These are phyloP conservation scores for Thymelicus acteon DNA, from an alignment of 2,888 invertebrate species.

Conservation along the genomic window DNA sequence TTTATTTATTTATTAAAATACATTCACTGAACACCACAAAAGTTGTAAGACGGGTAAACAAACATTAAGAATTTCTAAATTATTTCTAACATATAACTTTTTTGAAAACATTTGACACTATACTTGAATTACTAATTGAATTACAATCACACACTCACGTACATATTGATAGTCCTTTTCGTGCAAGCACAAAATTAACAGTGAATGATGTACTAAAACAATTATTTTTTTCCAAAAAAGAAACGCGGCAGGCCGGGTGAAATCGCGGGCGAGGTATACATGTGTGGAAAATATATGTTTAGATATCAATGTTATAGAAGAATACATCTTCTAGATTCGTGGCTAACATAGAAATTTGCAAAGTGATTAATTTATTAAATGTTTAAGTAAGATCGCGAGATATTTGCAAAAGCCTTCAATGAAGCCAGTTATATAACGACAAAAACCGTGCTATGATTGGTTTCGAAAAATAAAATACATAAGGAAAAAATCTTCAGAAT, in stretches of 20 bases:
- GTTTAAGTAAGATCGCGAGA: constrained; percentile 27
- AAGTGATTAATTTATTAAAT: constrained; percentile 68
- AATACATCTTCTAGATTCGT: constrained; percentile 66
- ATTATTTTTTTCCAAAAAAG: constrained; percentile 85
- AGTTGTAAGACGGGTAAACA: background rate
- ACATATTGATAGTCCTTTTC: constrained; percentile 47
- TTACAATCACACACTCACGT: constrained; percentile 38
- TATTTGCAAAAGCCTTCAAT: constrained; percentile 21
- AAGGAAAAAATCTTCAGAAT: constrained; percentile 17
- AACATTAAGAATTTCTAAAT: background rate
- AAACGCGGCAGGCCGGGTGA: constrained; percentile 92
- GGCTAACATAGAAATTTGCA: constrained; percentile 80
- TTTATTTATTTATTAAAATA: background rate
- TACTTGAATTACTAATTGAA: background rate
- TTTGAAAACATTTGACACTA: background rate
- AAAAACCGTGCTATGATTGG: constrained; percentile 44
- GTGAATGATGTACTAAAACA: constrained; percentile 79
- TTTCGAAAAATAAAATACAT: constrained; percentile 38
- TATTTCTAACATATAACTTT: background rate
- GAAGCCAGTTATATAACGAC: constrained; percentile 45
- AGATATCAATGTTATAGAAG: constrained; percentile 75
- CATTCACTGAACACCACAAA: constrained; percentile 1
- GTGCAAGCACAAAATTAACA: constrained; percentile 71
- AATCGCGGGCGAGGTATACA: constrained; percentile 89
- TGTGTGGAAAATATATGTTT: constrained; percentile 80